These are phyloP conservation scores for Tipula helvola DNA, from an alignment of 2,888 invertebrate genomes.

Conservation along the genomic window DNA sequence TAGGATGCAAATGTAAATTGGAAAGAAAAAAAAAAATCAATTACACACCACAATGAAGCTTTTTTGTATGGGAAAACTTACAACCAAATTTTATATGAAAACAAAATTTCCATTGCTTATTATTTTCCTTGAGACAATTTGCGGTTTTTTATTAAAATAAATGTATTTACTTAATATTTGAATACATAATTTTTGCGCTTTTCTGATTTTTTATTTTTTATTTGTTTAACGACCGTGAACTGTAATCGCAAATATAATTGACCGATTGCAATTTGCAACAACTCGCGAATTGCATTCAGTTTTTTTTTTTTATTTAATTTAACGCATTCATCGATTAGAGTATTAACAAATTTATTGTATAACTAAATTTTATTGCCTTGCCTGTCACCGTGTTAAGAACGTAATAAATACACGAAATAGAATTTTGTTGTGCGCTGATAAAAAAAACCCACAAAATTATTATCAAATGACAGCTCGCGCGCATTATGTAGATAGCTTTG, in stretches of 20 bases:
- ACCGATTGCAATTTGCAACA: background rate
- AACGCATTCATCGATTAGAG: background rate
- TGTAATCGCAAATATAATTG: background rate
- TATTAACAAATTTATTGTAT: background rate
- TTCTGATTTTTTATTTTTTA: background rate
- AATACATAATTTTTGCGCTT: background rate
- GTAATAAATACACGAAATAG: background rate
- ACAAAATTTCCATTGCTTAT: background rate
- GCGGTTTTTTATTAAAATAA: background rate
- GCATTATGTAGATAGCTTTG: background rate
- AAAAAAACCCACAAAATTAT: background rate
- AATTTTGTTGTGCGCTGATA: background rate
- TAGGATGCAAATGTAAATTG: background rate
- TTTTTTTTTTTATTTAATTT: background rate
- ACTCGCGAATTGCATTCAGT: background rate
- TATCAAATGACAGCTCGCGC: background rate
- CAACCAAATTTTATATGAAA: background rate
- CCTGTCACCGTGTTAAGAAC: background rate
- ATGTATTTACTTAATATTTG: background rate
- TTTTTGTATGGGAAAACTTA: background rate
- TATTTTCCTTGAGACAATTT: background rate
- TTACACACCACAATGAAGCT: background rate
- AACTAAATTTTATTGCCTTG: background rate
- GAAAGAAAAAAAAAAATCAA: background rate
- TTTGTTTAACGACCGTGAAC: background rate